A percentile compares a stretch with the other conserved stretches of the same genome.
phyloP scores from a whole-genome alignment of 2,888 invertebrate species.

The Pyrocoelia pectoralis region DNA sequence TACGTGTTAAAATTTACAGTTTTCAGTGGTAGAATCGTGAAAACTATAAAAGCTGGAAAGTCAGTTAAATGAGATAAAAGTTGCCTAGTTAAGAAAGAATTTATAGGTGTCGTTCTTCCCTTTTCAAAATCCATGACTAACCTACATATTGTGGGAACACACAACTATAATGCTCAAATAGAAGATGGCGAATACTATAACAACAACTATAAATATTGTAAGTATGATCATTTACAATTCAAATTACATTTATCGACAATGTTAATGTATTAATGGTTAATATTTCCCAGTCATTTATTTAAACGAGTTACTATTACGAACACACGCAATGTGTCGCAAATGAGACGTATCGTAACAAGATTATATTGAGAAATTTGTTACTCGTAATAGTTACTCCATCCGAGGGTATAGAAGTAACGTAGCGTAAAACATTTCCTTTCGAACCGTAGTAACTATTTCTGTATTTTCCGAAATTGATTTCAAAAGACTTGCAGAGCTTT shows the following conservation, averaged over 20 bases:
- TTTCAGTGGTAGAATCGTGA: background rate
- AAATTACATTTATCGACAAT: background rate
- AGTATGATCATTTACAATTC: background rate
- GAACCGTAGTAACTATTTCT: no score
- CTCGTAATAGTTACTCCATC: background rate
- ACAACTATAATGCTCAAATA: background rate
- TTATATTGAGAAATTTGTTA: background rate
- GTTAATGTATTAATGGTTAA: background rate
- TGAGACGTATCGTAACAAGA: background rate
- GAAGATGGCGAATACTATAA: background rate
- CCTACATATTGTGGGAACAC: background rate
- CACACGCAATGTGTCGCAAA: background rate
- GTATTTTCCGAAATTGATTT: no score
- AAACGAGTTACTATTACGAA: background rate
- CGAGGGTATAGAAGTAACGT: background rate
- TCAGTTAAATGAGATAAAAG: conserved; percentile 15
- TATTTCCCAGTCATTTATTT: no score
- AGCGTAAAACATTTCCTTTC: background rate
- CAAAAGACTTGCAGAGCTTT: no score
- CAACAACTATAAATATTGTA: background rate
- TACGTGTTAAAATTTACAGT: conserved; percentile 6
- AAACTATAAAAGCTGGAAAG: conserved; percentile 9
- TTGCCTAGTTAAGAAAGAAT: conserved; percentile 4
- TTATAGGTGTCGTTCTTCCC: background rate
- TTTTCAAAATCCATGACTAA: background rate